Conservation (phyloP, 30 jellyfish, hydroid and myxozoan species). For the Mastigias papua region DNA sequence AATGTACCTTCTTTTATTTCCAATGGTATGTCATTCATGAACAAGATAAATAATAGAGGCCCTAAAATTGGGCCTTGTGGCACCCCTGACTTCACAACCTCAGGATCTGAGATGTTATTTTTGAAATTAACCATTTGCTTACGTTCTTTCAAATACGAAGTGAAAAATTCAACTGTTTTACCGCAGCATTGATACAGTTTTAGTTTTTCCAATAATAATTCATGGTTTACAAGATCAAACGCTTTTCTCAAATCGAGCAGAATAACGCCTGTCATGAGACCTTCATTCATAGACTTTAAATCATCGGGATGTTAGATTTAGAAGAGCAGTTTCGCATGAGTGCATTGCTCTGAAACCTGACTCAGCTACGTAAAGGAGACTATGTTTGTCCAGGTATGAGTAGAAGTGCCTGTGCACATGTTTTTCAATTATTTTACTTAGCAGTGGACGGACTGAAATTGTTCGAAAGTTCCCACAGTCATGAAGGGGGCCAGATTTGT, state of each 20-base stretch:
- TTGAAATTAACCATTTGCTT: slow-evolving; percentile 55
- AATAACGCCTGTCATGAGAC: too few species aligned
- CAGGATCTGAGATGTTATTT: slow-evolving; percentile 75
- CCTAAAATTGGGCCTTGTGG: slow-evolving; percentile 80
- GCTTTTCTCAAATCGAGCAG: too few species aligned
- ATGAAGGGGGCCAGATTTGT: slow-evolving; percentile 42
- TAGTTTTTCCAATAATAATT: slow-evolving; percentile 41
- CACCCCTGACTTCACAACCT: slow-evolving; percentile 78
- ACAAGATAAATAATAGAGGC: slow-evolving; percentile 70
- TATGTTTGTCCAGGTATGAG: slow-evolving; percentile 49
- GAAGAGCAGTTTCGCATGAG: too few species aligned
- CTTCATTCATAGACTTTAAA: too few species aligned
- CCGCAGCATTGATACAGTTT: slow-evolving; percentile 62
- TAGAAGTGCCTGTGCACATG: slow-evolving; percentile 37
- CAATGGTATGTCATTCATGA: slow-evolving; percentile 61
- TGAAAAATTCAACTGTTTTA: slow-evolving; percentile 65
- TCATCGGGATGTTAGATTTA: too few species aligned
- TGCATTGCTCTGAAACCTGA: slow-evolving; percentile 27
- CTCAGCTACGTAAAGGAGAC: slow-evolving; percentile 50
- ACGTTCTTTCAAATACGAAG: slow-evolving; percentile 70
- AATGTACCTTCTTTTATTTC: slow-evolving; percentile 49
- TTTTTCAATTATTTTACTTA: slow-evolving; percentile 32
- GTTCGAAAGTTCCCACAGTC: slow-evolving; percentile 35
- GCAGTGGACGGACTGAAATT: slow-evolving; percentile 41
- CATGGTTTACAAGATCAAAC: slow-evolving; percentile 36